Evolutionary conservation across 2,113 vertebrate species (phyloP).

Genomic region (Crocuta crocuta): DNA sequence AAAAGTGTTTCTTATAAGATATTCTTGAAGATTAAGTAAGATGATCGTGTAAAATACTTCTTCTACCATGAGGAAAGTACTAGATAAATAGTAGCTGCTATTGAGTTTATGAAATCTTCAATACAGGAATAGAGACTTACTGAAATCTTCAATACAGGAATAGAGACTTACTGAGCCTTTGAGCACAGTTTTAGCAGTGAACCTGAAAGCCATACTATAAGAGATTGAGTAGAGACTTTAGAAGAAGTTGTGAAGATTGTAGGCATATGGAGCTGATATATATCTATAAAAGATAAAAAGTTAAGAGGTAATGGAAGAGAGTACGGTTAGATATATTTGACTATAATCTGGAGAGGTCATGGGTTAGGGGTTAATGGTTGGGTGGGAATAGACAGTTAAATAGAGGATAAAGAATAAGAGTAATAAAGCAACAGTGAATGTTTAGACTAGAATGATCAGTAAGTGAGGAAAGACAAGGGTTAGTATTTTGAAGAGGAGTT

Average conservation of each 20-base stretch:
- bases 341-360: slow-evolving; percentile 11
- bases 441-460: slow-evolving; percentile 35
- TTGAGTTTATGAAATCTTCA: slow-evolving; percentile 15
- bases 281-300: background rate
- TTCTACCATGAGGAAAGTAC: slow-evolving; percentile 46
- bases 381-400: slow-evolving; percentile 35
- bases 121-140: background rate
- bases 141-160: background rate
- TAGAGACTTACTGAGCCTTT: background rate
- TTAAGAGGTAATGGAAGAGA: slow-evolving; percentile 3
- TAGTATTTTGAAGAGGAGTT: slow-evolving; percentile 56
- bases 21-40: slow-evolving; percentile 18
- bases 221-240: slow-evolving; percentile 33
- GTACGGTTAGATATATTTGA: slow-evolving; percentile 31
- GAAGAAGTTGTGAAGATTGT: slow-evolving; percentile 11
- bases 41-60: slow-evolving; percentile 37
- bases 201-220: background rate
- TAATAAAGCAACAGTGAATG: slow-evolving; percentile 68
- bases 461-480: background rate
- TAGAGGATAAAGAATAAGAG: slow-evolving; percentile 54
- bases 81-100: slow-evolving; percentile 27
- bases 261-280: background rate
- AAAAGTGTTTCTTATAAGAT: background rate
- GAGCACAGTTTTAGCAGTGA: background rate
- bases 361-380: slow-evolving; percentile 54